Evolutionary conservation across 2,113 vertebrate species (phyloP), one percentile per base, ranked within the genome.

Genomic region (Ariopsis seemanni): DNA sequence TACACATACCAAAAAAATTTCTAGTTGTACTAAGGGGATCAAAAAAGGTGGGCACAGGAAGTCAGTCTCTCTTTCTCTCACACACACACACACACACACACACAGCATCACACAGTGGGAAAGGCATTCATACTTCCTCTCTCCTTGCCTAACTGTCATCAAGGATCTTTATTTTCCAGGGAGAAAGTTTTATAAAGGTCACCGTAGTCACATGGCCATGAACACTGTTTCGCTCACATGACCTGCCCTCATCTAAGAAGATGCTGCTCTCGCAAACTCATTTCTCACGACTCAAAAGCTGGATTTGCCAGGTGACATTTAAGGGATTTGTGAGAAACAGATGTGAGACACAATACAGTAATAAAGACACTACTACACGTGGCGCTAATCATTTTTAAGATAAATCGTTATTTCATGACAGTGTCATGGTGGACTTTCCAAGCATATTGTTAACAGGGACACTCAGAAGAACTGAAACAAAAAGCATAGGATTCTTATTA

Each of bases 1-100:
- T 69, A 27, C 22, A 30, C 63, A 57, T 55, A 53, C 27, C 15
- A 5, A 30, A 84, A 84, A 83, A 71, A 18, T 62, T 34, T 85
- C 71, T 85, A 78, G 74, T 52, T 67, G 12, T 62, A 80, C 20
- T 34, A 63, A 80, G 18, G 48, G 27, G 12, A 18, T 86, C 42
- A 34, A 86, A 25, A 78, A 63, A 27, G 34, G 63, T n/a, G 17
- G 18, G 48, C 17, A 52, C 90, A 90, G 81, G 89, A 91, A 11
- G 89, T 92, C 71, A 3, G 18, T 25, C 48, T 48, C 62, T 55
- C 52, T n/a, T 22, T 25, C n/a, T n/a, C 30, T 25, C 81, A 62
- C 34, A 18, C 53, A 72, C 79, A 82, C 69, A 87, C 75, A 67
- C 75, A 67, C 60, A 81, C 85, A 81, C 77, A 82, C 3, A 22